phyloP scores from a whole-genome alignment of 2,113 vertebrate genomes.

The Cynopterus brachyotis region DNA sequence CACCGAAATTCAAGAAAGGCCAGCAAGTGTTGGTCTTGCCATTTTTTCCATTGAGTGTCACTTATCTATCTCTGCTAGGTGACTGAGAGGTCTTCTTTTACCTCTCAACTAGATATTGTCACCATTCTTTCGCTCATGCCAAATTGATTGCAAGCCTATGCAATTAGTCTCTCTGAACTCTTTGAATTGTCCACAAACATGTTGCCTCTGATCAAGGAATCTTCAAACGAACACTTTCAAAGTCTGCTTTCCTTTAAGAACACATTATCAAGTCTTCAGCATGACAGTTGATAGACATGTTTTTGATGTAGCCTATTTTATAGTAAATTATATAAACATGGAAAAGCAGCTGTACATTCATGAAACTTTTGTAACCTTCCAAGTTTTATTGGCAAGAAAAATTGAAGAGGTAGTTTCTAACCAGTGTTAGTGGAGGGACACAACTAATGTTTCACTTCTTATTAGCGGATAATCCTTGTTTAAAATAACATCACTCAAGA shows the following conservation, averaged over 20 bases:
- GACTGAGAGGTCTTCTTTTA: not conserved
- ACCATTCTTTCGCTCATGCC: not conserved
- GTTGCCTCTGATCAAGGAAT: not conserved
- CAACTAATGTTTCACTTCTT: not conserved
- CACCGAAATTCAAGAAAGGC: not conserved
- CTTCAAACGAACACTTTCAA: constrained; percentile 50
- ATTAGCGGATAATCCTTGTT: not conserved
- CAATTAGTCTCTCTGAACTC: constrained; percentile 15
- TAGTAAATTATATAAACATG: not conserved
- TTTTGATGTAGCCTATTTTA: not conserved
- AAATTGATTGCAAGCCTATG: not conserved
- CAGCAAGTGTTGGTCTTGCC: not conserved
- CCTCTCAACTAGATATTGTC: not conserved
- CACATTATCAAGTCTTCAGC: not conserved
- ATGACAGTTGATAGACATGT: not conserved
- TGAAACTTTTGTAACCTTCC: not conserved
- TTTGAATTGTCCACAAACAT: constrained; percentile 10
- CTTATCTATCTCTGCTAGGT: not conserved
- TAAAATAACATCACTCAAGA: not conserved
- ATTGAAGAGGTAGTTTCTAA: not conserved
- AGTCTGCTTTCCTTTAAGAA: constrained; percentile 48
- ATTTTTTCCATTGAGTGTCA: not conserved
- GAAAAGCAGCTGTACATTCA: not conserved
- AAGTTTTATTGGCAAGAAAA: not conserved
- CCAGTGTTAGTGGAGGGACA: not conserved